Conservation (phyloP, 2,797 vertebrate genomes). For the Notolepis coatsorum region DNA sequence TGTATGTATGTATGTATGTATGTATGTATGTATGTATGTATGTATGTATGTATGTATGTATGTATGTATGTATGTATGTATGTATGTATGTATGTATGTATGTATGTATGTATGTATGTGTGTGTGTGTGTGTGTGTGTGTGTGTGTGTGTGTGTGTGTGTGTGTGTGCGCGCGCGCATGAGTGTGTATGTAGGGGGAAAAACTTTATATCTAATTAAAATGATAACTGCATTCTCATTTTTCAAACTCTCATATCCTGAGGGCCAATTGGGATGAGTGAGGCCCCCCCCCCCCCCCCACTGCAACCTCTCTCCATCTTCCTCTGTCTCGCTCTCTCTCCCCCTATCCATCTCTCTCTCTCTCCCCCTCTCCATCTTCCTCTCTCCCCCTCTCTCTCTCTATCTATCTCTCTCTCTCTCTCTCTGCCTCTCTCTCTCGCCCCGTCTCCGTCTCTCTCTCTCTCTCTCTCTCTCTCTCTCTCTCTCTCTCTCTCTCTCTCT, state of each 20-base stretch:
- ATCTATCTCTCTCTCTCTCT: constrained; percentile 56
- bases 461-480: constrained; percentile 46
- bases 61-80: constrained; percentile 32
- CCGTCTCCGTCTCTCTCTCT: constrained; percentile 83
- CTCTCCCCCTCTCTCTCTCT: constrained; percentile 46
- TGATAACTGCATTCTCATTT: constrained; percentile 99
- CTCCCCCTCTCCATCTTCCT: constrained; percentile 43
- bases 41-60: constrained; percentile 73
- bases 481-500: constrained; percentile 45
- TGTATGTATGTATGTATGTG: constrained; percentile 36
- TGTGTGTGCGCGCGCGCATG: too few relatives aligned
- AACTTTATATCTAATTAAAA: constrained; percentile 99
- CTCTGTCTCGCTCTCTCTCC: constrained; percentile 80
- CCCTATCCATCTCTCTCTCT: constrained; percentile 82
- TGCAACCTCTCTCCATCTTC: constrained; percentile 42
- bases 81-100: constrained; percentile 91
- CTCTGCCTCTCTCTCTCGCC: constrained; percentile 84
- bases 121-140: too few relatives aligned
- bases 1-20: constrained; percentile 27
- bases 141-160: constrained; percentile 36
- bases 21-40: too few relatives aligned
- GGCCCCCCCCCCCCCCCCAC: constrained; percentile 82
- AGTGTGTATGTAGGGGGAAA: too few relatives aligned
- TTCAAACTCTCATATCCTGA: constrained; percentile 99
- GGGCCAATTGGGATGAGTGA: constrained; percentile 99